Evolutionary conservation across 2,797 vertebrate genomes (phyloP).

Genomic region (Myripristis murdjan): DNA sequence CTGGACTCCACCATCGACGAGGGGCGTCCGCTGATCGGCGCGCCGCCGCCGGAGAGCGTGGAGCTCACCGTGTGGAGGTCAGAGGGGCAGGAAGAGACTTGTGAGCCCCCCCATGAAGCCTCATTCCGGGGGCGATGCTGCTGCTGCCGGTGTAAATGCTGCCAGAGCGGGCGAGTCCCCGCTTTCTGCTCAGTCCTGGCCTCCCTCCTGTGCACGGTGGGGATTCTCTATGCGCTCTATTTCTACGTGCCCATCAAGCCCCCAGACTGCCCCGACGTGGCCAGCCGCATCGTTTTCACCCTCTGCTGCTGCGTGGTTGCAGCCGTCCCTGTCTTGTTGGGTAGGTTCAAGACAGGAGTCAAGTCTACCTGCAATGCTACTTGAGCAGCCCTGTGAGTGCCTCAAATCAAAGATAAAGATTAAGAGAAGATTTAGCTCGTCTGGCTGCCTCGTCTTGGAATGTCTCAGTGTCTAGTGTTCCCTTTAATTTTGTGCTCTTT

Average conservation of each 20-base stretch:
- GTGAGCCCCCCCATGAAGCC: conserved; percentile 28
- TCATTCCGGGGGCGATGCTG: conserved; percentile 41
- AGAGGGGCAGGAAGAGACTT: conserved; percentile 51
- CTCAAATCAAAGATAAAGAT: conserved; percentile 61
- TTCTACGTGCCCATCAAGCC: conserved; percentile 79
- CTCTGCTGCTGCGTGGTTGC: conserved; percentile 82
- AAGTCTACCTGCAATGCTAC: no score
- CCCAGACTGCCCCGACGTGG: conserved; percentile 72
- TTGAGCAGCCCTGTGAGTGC: background rate
- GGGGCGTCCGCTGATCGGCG: conserved; percentile 73
- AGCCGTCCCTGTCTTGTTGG: conserved; percentile 80
- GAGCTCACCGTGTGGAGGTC: conserved; percentile 78
- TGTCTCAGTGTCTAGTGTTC: conserved; percentile 68
- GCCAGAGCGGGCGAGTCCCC: conserved; percentile 65
- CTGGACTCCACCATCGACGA: conserved; percentile 71
- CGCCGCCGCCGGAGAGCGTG: conserved; percentile 68
- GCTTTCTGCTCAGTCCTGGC: conserved; percentile 78
- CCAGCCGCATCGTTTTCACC: conserved; percentile 79
- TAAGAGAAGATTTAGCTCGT: conserved; percentile 70
- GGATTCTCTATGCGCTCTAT: conserved; percentile 83
- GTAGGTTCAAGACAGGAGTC: conserved; percentile 63
- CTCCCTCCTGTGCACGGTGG: conserved; percentile 78
- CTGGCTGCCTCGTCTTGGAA: conserved; percentile 74
- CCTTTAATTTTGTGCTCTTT: conserved; percentile 74
- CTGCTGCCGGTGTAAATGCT: conserved; percentile 75